Evolutionary conservation across 2,888 invertebrate species (phyloP).

Genomic region (Blomia tropicalis): DNA sequence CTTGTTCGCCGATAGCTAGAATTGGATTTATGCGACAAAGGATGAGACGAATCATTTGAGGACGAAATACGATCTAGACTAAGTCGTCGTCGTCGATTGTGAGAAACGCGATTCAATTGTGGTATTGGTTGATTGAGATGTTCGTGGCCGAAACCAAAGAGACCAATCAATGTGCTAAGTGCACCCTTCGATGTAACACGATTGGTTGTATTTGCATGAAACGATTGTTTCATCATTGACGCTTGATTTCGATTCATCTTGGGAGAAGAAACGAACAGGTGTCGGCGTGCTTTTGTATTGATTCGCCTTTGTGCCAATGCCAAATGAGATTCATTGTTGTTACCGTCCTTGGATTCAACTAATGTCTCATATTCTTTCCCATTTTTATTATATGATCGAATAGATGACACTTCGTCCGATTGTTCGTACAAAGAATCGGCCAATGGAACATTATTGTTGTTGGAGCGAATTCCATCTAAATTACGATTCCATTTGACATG

Average conservation of each 20-base stretch:
- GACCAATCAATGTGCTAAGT: neutral
- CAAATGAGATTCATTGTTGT: neutral
- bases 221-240: neutral
- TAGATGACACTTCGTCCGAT: neutral
- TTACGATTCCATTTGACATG: constrained; percentile 17
- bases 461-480: neutral
- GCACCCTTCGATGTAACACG: constrained; percentile 9
- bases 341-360: neutral
- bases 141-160: constrained; percentile 5
- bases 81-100: neutral
- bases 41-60: neutral
- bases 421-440: neutral
- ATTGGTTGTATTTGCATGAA: neutral
- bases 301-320: neutral
- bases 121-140: neutral
- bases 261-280: neutral
- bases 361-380: neutral
- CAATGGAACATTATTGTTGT: neutral
- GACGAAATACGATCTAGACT: neutral
- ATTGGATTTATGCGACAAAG: neutral
- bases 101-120: neutral
- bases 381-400: neutral
- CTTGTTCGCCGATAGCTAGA: neutral
- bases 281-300: neutral
- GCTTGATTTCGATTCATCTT: too few species aligned